These are phyloP conservation scores for Vannuccia rotundouncinata DNA, from an alignment of 2,888 invertebrate genomes.

Conservation along the genomic window DNA sequence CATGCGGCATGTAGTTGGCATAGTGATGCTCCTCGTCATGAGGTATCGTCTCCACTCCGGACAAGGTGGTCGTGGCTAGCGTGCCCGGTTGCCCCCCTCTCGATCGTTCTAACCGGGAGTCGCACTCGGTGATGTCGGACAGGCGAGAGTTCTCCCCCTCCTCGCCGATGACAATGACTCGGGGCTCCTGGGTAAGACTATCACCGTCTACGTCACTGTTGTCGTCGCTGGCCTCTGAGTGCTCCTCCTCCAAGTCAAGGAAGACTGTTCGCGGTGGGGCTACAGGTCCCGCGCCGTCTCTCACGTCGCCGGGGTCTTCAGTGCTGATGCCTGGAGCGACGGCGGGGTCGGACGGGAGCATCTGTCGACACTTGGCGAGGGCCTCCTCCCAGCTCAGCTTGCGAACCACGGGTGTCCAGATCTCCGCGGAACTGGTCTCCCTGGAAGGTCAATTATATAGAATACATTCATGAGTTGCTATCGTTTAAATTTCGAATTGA, in stretches of 20 bases:
- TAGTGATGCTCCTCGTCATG: neutral
- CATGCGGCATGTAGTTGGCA: neutral
- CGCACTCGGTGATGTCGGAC: neutral
- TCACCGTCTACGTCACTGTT: neutral
- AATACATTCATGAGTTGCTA: no score
- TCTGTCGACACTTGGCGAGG: neutral
- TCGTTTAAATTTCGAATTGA: no score
- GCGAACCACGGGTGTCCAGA: neutral
- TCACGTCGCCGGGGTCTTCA: neutral
- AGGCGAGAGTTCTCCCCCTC: neutral
- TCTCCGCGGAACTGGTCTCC: neutral
- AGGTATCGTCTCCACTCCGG: neutral
- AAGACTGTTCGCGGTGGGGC: neutral
- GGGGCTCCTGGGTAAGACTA: neutral
- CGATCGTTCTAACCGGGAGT: neutral
- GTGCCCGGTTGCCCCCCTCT: neutral
- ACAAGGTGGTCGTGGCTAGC: neutral
- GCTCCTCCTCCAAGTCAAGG: no score
- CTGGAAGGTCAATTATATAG: neutral
- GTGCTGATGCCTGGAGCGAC: neutral
- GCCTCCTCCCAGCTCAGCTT: constrained; percentile 2
- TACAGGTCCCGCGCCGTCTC: neutral
- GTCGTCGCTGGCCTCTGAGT: no score
- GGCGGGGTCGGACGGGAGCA: neutral
- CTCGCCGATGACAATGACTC: neutral